Evolutionary conservation across 2,797 vertebrate genomes (phyloP).

Genomic region (Psittacula echo): DNA sequence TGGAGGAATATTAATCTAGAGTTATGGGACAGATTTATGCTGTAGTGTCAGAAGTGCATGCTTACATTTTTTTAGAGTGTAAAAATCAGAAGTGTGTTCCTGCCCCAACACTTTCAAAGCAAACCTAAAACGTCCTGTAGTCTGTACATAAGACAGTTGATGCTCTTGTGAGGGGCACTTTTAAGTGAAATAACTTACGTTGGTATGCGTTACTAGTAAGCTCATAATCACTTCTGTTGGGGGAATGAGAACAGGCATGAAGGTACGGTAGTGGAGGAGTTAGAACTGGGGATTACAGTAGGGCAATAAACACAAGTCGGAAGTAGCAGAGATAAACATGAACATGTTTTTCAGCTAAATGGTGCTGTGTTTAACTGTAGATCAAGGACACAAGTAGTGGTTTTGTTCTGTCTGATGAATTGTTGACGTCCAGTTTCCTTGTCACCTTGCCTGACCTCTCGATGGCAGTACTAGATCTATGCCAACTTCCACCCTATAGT

Average conservation of each 20-base stretch:
- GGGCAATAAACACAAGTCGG: neutral
- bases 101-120: neutral
- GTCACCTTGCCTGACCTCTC: neutral
- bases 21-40: neutral
- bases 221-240: neutral
- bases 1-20: neutral
- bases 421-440: neutral
- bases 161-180: neutral
- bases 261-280: fast-evolving
- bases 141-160: neutral
- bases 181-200: neutral
- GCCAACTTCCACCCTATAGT: neutral
- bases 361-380: neutral
- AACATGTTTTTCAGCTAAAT: neutral
- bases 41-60: neutral
- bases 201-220: neutral
- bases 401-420: neutral
- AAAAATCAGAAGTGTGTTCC: neutral
- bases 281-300: neutral
- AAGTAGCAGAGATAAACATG: neutral
- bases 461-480: neutral
- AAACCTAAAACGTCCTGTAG: neutral
- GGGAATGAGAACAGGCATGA: neutral
- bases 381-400: no score
- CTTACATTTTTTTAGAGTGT: neutral